Conservation (phyloP, 2,888 invertebrate species). For the Lochmaea capreae region DNA sequence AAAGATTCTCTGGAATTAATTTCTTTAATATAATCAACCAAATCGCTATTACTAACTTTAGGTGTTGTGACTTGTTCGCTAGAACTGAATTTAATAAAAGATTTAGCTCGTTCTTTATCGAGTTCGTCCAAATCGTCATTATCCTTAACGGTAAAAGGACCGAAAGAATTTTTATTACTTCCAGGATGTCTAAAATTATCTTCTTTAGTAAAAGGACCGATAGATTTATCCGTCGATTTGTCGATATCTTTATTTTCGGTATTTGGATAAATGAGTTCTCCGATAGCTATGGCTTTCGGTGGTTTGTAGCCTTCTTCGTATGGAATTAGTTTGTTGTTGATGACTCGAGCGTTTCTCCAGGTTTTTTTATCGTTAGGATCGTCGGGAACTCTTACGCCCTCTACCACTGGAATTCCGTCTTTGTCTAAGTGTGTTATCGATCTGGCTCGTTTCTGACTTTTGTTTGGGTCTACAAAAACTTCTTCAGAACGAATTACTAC, state of each 20-base stretch:
- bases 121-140: slow-evolving; percentile 59
- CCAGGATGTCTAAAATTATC: slow-evolving; percentile 69
- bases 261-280: slow-evolving; percentile 64
- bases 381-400: slow-evolving; percentile 86
- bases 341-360: slow-evolving; percentile 90
- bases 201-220: slow-evolving; percentile 73
- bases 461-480: slow-evolving; percentile 68
- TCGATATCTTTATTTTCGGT: slow-evolving; percentile 5
- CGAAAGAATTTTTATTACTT: slow-evolving; percentile 54
- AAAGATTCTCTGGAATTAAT: slow-evolving; percentile 75
- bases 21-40: slow-evolving; percentile 75
- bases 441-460: slow-evolving; percentile 71
- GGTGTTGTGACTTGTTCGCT: slow-evolving; percentile 68
- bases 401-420: slow-evolving; percentile 84
- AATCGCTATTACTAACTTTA: slow-evolving; percentile 73
- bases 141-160: slow-evolving; percentile 73
- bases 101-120: slow-evolving; percentile 41
- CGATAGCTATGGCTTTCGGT: slow-evolving; percentile 71
- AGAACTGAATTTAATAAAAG: slow-evolving; percentile 46
- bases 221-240: slow-evolving; percentile 53
- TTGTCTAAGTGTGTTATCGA: slow-evolving; percentile 74
- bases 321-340: slow-evolving; percentile 83
- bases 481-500: slow-evolving; percentile 77
- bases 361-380: slow-evolving; percentile 79
- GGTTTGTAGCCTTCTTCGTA: slow-evolving; percentile 78